Percentiles rank a stretch among this genome's conserved stretches.
These are phyloP conservation scores for Emberiza fucata DNA, from an alignment of 2,113 vertebrate species.

Conservation along the genomic window DNA sequence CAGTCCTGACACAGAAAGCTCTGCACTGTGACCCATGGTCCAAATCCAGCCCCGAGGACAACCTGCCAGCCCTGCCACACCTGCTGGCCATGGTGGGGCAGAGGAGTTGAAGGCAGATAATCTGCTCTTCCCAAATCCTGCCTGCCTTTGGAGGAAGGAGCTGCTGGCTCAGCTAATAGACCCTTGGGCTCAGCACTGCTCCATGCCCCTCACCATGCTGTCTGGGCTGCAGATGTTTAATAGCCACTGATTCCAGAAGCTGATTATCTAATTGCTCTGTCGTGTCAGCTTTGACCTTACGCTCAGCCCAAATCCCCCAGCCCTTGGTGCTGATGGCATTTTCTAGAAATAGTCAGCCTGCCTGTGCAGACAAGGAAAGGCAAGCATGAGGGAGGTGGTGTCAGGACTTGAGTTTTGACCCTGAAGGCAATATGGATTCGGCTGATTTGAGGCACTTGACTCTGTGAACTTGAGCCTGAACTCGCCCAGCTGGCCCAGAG, in stretches of 20 bases:
- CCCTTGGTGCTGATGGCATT: neutral
- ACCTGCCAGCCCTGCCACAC: neutral
- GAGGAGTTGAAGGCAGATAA: neutral
- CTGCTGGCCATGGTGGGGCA: accelerated
- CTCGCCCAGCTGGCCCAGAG: neutral
- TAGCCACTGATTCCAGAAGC: slow-evolving; percentile 13
- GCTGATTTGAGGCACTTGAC: neutral
- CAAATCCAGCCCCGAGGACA: neutral
- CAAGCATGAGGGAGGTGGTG: accelerated
- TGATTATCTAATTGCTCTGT: slow-evolving; percentile 7
- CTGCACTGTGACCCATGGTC: neutral
- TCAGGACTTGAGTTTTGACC: neutral
- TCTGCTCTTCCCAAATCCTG: neutral
- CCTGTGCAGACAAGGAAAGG: neutral
- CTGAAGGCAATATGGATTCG: neutral
- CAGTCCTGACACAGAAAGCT: neutral
- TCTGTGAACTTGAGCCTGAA: neutral
- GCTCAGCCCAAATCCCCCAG: neutral
- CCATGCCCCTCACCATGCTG: neutral
- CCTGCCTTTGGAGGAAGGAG: neutral
- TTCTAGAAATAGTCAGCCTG: neutral
- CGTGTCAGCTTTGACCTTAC: neutral
- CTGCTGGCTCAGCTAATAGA: neutral
- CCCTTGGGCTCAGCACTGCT: neutral
- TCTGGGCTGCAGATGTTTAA: neutral